phyloP scores from a whole-genome alignment of 2,797 vertebrate genomes.

The Cottoperca gobio region DNA sequence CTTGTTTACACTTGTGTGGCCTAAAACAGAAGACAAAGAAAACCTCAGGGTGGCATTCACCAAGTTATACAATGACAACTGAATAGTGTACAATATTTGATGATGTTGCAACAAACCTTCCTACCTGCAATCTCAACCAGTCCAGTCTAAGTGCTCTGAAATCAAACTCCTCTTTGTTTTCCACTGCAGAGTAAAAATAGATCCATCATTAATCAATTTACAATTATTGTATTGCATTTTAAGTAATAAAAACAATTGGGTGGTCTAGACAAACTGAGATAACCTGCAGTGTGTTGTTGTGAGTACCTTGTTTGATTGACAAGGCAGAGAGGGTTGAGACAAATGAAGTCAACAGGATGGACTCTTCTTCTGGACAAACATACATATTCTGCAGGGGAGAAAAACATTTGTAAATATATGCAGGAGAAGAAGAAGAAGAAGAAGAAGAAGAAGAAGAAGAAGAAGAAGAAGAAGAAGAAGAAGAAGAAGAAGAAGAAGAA shows the following conservation, averaged over 20 bases:
- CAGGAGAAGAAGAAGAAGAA: neutral
- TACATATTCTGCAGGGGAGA: constrained; percentile 86
- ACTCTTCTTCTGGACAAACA: constrained; percentile 96
- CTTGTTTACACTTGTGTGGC: constrained; percentile 91
- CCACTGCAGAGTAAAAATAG: constrained; percentile 77
- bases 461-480: no score
- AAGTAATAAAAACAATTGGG: neutral
- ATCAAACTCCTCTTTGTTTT: constrained; percentile 89
- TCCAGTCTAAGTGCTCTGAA: constrained; percentile 90
- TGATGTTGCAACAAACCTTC: neutral
- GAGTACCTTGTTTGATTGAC: constrained; percentile 90
- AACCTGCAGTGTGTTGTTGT: neutral
- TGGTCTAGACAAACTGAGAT: neutral
- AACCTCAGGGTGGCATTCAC: neutral
- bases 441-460: no score
- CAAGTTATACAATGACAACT: neutral
- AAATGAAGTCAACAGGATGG: constrained; percentile 92
- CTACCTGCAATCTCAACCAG: constrained; percentile 94
- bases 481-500: no score
- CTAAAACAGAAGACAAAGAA: constrained; percentile 66
- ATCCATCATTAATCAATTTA: neutral
- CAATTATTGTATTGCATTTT: neutral
- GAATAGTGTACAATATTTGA: neutral
- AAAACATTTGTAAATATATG: neutral
- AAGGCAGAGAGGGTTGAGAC: constrained; percentile 90